Evolutionary conservation across 2,797 vertebrate genomes (phyloP).

Genomic region (Rachycentron canadum): DNA sequence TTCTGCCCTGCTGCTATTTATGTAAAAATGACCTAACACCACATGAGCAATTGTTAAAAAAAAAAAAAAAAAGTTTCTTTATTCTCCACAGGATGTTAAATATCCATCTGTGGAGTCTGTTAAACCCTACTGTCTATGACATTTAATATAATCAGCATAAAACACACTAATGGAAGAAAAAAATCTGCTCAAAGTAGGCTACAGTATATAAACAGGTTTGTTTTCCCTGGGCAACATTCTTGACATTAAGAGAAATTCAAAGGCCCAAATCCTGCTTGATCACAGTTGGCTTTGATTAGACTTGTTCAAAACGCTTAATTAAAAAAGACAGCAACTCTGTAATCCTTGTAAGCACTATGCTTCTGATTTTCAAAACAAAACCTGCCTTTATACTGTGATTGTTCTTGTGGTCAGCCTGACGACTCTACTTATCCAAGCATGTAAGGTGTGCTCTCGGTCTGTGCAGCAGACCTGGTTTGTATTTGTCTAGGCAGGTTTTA

Average conservation of each 20-base stretch:
- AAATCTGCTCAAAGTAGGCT: neutral
- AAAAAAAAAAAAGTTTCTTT: neutral
- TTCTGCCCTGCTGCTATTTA: conserved; percentile 5
- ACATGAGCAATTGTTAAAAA: neutral
- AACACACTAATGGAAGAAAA: neutral
- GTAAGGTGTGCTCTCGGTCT: conserved; percentile 58
- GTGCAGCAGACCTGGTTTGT: conserved; percentile 55
- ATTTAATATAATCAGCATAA: neutral
- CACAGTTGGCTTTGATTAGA: conserved; percentile 56
- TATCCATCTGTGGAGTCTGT: neutral
- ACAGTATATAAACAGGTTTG: neutral
- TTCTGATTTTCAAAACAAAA: conserved; percentile 34
- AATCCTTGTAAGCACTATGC: conserved; percentile 38
- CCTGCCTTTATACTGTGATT: conserved; percentile 17
- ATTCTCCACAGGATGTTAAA: neutral
- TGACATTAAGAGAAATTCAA: conserved; percentile 11
- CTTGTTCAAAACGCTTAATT: conserved; percentile 4
- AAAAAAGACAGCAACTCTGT: conserved; percentile 37
- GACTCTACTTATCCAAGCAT: conserved; percentile 40
- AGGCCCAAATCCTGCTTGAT: conserved; percentile 44
- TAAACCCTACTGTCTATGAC: neutral
- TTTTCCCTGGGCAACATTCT: neutral
- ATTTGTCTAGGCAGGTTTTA: conserved; percentile 81
- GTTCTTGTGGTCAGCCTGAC: conserved; percentile 42
- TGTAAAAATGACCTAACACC: conserved; percentile 5